phyloP scores from a whole-genome alignment of 2,113 vertebrate species.

The Fulmarus glacialis region DNA sequence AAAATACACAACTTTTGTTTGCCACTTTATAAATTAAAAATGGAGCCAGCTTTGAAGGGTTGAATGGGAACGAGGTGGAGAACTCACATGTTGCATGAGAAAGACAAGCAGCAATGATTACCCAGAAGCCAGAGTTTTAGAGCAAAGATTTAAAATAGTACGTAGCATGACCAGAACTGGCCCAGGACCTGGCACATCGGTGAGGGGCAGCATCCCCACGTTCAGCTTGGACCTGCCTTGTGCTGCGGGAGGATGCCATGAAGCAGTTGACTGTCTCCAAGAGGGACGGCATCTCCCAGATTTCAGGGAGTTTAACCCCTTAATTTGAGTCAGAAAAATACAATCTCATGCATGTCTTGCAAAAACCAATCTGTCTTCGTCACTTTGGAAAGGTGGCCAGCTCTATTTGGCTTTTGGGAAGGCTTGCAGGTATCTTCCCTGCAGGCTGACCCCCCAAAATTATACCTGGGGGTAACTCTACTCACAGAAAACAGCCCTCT shows the following conservation, averaged over 20 bases:
- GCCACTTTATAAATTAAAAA: not conserved
- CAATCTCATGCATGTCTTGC: not conserved
- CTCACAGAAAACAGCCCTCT: not conserved
- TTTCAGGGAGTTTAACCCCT: not conserved
- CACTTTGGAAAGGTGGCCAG: not conserved
- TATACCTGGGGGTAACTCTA: not conserved
- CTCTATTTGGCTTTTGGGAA: not conserved
- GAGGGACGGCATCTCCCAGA: not conserved
- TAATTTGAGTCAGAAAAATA: not conserved
- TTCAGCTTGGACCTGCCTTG: not conserved
- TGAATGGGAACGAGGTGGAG: not conserved
- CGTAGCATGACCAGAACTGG: not conserved
- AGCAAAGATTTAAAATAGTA: not conserved
- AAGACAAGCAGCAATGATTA: not conserved
- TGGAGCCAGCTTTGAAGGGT: not conserved
- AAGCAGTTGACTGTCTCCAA: not conserved
- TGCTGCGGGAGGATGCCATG: not conserved
- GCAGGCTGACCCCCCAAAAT: not conserved
- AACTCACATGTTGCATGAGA: not conserved
- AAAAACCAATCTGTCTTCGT: not conserved
- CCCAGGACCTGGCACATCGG: not conserved
- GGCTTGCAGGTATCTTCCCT: not conserved
- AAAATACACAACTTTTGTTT: not conserved
- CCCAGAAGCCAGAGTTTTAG: not conserved
- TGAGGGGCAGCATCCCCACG: not conserved